phyloP scores from a whole-genome alignment of 2,113 vertebrate species.

The Corvus hawaiiensis region DNA sequence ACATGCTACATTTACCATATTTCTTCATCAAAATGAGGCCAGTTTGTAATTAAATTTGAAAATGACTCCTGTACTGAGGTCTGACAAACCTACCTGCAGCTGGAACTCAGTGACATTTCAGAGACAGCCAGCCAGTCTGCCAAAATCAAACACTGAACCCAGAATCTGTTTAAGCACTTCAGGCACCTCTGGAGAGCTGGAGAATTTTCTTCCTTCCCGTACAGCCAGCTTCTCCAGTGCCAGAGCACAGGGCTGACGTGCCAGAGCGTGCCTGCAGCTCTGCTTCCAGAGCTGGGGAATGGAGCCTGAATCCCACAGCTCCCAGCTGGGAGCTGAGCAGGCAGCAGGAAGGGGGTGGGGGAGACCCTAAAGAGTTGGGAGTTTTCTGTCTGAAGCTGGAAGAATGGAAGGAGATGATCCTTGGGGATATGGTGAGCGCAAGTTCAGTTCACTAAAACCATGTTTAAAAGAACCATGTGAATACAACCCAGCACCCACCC shows the following conservation, averaged over 20 bases:
- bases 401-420: background rate
- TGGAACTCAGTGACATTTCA: constrained; percentile 5
- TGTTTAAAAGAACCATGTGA: background rate
- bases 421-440: background rate
- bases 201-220: background rate
- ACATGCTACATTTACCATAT: background rate
- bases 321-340: background rate
- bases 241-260: background rate
- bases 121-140: background rate
- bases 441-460: background rate
- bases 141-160: background rate
- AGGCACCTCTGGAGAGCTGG: background rate
- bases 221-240: background rate
- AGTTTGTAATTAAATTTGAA: constrained; percentile 4
- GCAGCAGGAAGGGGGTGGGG: background rate
- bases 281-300: background rate
- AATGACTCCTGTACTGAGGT: background rate
- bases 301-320: background rate
- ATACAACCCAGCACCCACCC: background rate
- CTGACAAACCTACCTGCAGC: constrained; percentile 17
- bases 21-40: background rate
- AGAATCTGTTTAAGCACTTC: background rate
- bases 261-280: background rate
- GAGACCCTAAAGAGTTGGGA: background rate
- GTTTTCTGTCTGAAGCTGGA: background rate